These are phyloP conservation scores for Eurystomus gularis DNA, from an alignment of 2,113 vertebrate species.

Conservation along the genomic window DNA sequence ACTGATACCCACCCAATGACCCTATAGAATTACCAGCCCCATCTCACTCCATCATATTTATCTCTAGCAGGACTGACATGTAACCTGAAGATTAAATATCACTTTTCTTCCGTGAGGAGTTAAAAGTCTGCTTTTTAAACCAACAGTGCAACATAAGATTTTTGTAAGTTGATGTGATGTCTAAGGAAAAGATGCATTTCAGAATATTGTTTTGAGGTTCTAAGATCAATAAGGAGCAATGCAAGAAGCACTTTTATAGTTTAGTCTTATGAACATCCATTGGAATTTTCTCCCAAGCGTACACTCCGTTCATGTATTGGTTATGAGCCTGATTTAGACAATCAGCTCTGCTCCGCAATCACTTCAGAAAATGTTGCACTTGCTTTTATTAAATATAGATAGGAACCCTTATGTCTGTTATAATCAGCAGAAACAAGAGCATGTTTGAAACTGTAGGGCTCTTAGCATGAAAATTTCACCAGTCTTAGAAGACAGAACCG, in stretches of 20 bases:
- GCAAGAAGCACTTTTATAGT: not conserved
- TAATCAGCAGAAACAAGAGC: conserved; percentile 62
- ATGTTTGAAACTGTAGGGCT: conserved; percentile 33
- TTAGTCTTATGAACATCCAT: not conserved
- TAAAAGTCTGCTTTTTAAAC: not conserved
- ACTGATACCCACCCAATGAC: not conserved
- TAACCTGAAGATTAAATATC: not conserved
- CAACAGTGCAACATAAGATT: not conserved
- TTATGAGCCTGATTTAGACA: conserved; percentile 45
- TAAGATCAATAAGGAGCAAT: not conserved
- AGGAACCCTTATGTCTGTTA: conserved; percentile 59
- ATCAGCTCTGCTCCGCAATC: conserved; percentile 30
- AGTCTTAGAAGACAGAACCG: not conserved
- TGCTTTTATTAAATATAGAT: conserved; percentile 72
- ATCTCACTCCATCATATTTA: not conserved
- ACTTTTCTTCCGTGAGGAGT: not conserved
- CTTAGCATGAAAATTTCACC: conserved; percentile 73
- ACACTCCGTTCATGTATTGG: conserved; percentile 23
- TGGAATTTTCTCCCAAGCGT: not conserved
- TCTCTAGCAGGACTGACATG: not conserved
- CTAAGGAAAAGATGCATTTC: not conserved
- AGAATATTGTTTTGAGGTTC: not conserved
- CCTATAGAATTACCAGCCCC: not conserved
- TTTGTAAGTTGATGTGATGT: not conserved
- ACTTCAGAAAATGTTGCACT: conserved; percentile 41